Base-by-base conservation (phyloP, 2,113 vertebrate genomes). In the Rhadina sibilatrix region DNA sequence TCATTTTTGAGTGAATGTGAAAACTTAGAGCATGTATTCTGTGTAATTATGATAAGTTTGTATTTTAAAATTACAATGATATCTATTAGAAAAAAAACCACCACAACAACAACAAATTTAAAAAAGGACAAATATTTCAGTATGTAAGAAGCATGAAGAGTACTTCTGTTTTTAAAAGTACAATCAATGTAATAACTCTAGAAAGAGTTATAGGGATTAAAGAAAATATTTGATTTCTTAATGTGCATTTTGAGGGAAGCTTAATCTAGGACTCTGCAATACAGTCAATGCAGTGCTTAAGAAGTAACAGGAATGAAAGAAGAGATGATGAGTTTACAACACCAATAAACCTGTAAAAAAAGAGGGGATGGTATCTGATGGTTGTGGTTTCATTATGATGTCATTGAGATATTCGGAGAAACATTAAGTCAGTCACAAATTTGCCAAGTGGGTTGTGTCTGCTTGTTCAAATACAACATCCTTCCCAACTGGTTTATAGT, bases 371-470 rank as follows among this genome's bases (percentile, higher is more conserved):
- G 8, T 69, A 47, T 37, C 30, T 59, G 11, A 5, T 77, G 28
- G 9, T 50, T 85, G 22, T 50, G 15, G 6, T 47, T 87, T 90
- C 30, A 44, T 82, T 78, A 27, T 60, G 15, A 61, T 33, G 5
- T 38, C n/a, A 52, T 6, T 27, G 30, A 69, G 2, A 6, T 46
- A 53, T 75, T 85, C 52, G 78, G 28, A 57, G 30, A 85, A 77
- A 56, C 49, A 75, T 5, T 61, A 64, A 38, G 52, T 44, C 5
- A 20, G 38, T 24, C 30, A 90, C 9, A 60, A 16, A 80, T 76
- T 49, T 44, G 13, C 6, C 0, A 1, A 53, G 4, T 24, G 14
- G 4, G 11, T 59, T 14, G 59, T 3, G 0, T 61, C 8, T 37
- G 42, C 14, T 33, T 56, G 21, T 70, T 49, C 13, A 37, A 49